Evolutionary conservation across 2,888 invertebrate genomes (phyloP), one percentile per base, ranked within the genome.

Genomic region (Hydroisotoma schaefferi): DNA sequence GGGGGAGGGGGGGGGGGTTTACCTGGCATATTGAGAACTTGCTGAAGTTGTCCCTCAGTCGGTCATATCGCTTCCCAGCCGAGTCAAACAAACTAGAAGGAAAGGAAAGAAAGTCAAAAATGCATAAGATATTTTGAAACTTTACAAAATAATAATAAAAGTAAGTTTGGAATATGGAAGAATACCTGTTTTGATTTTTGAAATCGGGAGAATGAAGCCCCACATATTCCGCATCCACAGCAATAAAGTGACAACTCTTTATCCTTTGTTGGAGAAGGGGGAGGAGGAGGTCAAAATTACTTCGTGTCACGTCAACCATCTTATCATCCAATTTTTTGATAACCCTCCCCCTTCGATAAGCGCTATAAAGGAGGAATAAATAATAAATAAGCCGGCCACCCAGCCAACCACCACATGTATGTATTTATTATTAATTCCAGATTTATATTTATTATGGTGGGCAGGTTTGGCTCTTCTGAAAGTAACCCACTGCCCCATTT

Each of bases 211-310:
- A 72, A 55, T 76, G 75, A 51, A 83, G 75, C 25, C 82, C 87
- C 60, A 86, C 86, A 74, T 88, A 88, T 79, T 89, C 89, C 15
- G 84, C 82, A 76, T 89, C 89, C 68, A 89, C 80, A 18, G 85
- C 81, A 70, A 87, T 76, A 74, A 86, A 85, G 68, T 81, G 80
- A 8, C 84, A 81, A 49, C 79, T 78, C 73, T 82, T 79, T 26
- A 88, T 76, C 61, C 80, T 76, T 63, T 76, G 75, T 70, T 81
- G 77, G 67, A 87, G 81, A 70, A 81, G 77, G 10, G 82, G 81
- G 65, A 82, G 78, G 55, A 82, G 75, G 38, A 81, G 76, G 1
- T 78, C 73, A 74, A 87, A 87, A 76, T 87, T 88, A 27, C 78
- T 75, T 54, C 76, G 78, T 1, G 83, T 83, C 67, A 87, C 81